Base-by-base conservation (phyloP, 2,888 invertebrate genomes). In the Melinaea marsaeus region DNA sequence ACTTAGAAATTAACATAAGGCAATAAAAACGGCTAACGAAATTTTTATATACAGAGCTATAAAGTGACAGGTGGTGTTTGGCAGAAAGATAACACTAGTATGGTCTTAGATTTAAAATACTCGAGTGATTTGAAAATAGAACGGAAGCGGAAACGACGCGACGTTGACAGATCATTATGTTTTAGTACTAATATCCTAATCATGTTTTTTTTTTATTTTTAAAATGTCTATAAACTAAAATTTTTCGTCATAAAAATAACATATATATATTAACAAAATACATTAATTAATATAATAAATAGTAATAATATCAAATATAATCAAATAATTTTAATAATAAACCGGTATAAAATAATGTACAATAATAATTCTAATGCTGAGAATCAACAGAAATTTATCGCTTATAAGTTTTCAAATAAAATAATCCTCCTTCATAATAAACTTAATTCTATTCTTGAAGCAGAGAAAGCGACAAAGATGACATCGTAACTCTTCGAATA, bases 161-260 rank as follows among this genome's bases (percentile, higher is more conserved):
- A 80, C 77, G 90, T 83, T 89, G 90, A 90, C 90, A 89, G 90
- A 86, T 88, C 86, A 88, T 90, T 89, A 87, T 85, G 84, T 86
- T 83, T 83, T 80, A 79, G 79, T 78, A 80, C 79, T 82, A 84
- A 86, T 87, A 88, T 81, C 79, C 80, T 78, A 85, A 88, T 89
- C 86, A 88, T 84, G 85, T 85, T 78, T 77, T 85, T 86, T 87
- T 86, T 82, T 13, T 61, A 72, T 76, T 76, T 76, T 74, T 73
- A 71, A 75, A 62, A 62, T 42, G 33, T 65, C 46, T 60, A 63
- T 55, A 72, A 66, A 67, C 67, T 72, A 73, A 72, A 57, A 37
- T 60, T 32, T 42, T 47, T 37, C 57, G 13, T 47, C 51, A 60
- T 60, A 59, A 13, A 13, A 22, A 9, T 9, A 42, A 42, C 2